Evolutionary conservation across 2,888 invertebrate genomes (phyloP), one percentile per base, ranked within the genome.

Genomic region (Parthenolecanium corni): DNA sequence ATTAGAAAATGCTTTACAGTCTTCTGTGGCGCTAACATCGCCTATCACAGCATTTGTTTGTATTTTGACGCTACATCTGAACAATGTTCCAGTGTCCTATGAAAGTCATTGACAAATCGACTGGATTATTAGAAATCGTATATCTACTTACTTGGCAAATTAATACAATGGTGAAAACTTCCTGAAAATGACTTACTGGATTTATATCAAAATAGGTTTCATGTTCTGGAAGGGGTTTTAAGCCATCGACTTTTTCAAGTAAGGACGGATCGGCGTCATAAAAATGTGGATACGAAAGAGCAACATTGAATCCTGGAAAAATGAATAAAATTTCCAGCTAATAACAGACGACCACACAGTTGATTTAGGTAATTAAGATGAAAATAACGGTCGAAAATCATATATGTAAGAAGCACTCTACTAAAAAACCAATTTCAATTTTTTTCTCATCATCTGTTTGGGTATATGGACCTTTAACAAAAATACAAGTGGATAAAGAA

Each of bases 201-300:
- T 92, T 83, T 38, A 93, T 79, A 73, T 84, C 82, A 71, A 91
- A 84, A 69, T 77, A 81, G 1, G 84, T 80, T 63, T 79, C 76
- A 76, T 92, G 86, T n/a, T 82, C 78, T 44, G 77, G 73, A 65
- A 80, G 78, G 0, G 89, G 88, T 42, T 73, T 67, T n/a, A 84
- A 73, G 20, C 89, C 89, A 3, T 83, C 83, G 0, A 90, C 79
- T 61, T 81, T 81, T 57, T 79, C 77, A 65, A 79, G 74, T 1
- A 89, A 74, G 0, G 78, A 72, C 0, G 81, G 79, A 66, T 88
- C 86, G 0, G 83, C 81, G 66, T 85, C 80, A 72, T 85, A 82
- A 73, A 89, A 92, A 72, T 93, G 92, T 0, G 92, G 92, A 73
- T 86, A 89, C 46, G 91, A 90, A 5, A 91, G 76, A 0, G 89